Base-by-base conservation (phyloP, 2,888 invertebrate genomes). In the Dasysyrphus albostriatus region DNA sequence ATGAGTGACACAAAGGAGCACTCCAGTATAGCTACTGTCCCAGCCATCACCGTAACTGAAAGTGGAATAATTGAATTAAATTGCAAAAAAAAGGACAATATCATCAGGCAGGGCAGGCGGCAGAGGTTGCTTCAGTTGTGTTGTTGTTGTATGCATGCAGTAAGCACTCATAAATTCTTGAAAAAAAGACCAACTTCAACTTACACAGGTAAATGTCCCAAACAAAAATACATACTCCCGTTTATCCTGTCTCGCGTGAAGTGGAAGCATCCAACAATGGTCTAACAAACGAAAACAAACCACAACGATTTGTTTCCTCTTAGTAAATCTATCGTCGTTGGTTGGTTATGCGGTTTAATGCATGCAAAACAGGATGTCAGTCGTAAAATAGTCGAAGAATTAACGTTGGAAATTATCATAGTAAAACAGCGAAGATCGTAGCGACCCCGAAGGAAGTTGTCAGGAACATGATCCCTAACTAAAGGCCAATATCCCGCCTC, bases 201-300 rank as follows among this genome's bases (percentile, higher is more conserved):
- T 65, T 56, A 14, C 0, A 3, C 5, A n/a, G 58, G 72, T 56
- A 49, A 56, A 72, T 65, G 34, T 10, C 37, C 34, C 34, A 65
- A 12, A 9, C 10, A 42, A n/a, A 56, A 65, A 49, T 65, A 59
- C 65, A 42, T 65, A 59, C 72, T 73, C 78, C 59, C 73, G 83
- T 65, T 61, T 61, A 42, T 42, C 29, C 42, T 29, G 24, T 24
- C 19, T 32, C 16, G 29, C 3, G 39, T 6, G 5, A 12, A 32
- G n/a, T 29, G 29, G 29, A 54, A 29, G 14, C 61, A 24, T 61
- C 24, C 42, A 78, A 83, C 83, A 83, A 83, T 83, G 75, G 69
- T 19, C 42, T 8, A 69, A 83, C 72, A 83, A 83, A 78, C 73
- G 83, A 78, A 83, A 78, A 83, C 78, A 78, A 83, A 83, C 78